Base-by-base conservation (phyloP, 2,888 invertebrate species). In the Heliconius hortense region DNA sequence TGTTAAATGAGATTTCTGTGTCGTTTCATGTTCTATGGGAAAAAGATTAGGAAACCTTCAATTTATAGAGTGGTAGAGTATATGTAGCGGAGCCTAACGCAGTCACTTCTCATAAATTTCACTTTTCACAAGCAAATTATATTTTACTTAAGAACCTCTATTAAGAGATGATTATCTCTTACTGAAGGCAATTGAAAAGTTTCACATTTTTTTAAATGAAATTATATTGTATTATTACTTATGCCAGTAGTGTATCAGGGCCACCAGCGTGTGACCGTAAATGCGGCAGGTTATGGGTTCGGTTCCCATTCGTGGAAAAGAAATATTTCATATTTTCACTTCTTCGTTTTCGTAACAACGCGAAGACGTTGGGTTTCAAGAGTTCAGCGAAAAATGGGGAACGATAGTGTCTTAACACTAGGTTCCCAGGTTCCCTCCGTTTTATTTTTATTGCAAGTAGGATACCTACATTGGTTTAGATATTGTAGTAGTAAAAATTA, bases 131-230 rank as follows among this genome's bases (percentile, higher is more conserved):
- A 5, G 26, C 62, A 63, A 63, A 63, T 63, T 63, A 63, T 31
- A 63, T 10, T 63, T 28, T 4, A 31, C 63, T 31, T 21, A 63
- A 63, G 31, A 63, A 63, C 10, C 31, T 31, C 63, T 31, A 31
- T 31, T 63, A 63, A 31, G 31, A 63, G 63, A 63, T 63, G 18
- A 63, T 63, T 63, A 63, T 63, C 63, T 63, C 21, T 21, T 26
- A 60, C 26, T 28, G 60, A 28, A 15, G 60, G 15, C 26, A 60
- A 60, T 60, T 28, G 15, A 60, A 8, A 60, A 28, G n/a, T 60
- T 60, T 60, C 31, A 8, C 63, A 63, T 63, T 63, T 63, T 63
- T 28, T 60, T 60, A 60, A 60, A 60, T 60, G 15, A 24, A 60
- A 60, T 60, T 60, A 60, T 13, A n/a, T 56, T n/a, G n/a, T 56